phyloP scores from a whole-genome alignment of 2,113 vertebrate species.

The Danionella cerebrum region DNA sequence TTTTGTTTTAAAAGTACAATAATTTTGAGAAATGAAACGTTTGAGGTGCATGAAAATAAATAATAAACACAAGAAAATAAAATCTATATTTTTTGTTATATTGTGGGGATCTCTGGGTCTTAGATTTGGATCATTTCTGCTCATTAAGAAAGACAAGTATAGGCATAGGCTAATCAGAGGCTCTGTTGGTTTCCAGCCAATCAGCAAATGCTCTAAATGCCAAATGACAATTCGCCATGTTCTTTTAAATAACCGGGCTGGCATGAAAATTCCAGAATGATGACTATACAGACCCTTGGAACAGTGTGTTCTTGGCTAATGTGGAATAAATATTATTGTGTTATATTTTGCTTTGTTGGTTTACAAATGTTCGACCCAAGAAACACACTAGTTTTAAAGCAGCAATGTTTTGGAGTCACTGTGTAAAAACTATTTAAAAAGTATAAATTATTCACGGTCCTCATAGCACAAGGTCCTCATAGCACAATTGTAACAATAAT shows the following conservation, averaged over 20 bases:
- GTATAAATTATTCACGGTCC: too few species aligned
- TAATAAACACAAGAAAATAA: too few species aligned
- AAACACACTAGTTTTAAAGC: too few species aligned
- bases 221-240: constrained; percentile 50
- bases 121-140: constrained; percentile 37
- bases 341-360: too few species aligned
- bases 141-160: constrained; percentile 35
- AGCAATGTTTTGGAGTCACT: too few species aligned
- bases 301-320: constrained; percentile 45
- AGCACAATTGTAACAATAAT: neutral
- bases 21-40: too few species aligned
- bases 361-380: too few species aligned
- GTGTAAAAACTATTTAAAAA: too few species aligned
- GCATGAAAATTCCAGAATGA: constrained; percentile 29
- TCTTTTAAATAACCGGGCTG: constrained; percentile 41
- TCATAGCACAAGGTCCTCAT: too few species aligned
- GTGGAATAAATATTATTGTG: constrained; percentile 52
- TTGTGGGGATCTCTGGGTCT: constrained; percentile 54
- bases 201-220: constrained; percentile 41
- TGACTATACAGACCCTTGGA: constrained; percentile 44
- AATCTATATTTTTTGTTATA: too few species aligned
- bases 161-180: constrained; percentile 36
- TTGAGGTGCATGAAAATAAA: too few species aligned
- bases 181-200: constrained; percentile 37
- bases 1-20: too few species aligned